Base-by-base conservation (phyloP, 2,113 vertebrate species). In the Stigmatopora nigra region DNA sequence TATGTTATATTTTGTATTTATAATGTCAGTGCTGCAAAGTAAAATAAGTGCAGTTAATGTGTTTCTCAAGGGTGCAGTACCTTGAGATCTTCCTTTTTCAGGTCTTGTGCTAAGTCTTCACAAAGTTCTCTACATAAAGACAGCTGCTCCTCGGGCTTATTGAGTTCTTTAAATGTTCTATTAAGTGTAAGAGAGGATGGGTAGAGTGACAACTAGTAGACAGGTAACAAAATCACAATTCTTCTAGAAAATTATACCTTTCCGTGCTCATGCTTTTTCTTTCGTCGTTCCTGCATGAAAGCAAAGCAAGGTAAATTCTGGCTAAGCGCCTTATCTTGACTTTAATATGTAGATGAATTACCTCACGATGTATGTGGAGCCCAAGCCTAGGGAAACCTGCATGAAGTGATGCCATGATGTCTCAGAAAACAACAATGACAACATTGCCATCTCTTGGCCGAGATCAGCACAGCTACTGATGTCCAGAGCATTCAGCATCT, bases 211-310 rank as follows among this genome's bases (percentile, higher is more conserved):
- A 65, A 66, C 5, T 17, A 47, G 58, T 4, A 9, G 47, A 9
- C 8, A 19, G 48, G 19, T 55, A 5, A 11, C 12, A 19, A 35
- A 68, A 20, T 3, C 10, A 53, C 41, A 0, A 55, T 52, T 20
- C 10, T 1, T 48, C 11, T 25, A 67, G 46, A 49, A 58, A 63
- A 68, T 38, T 59, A 68, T 92, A 98, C 97, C 95, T 94, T 83
- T 99, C 95, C 71, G 92, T 95, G 77, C 96, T 98, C 93, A 95
- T 97, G 82, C 95, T 99, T 92, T 98, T 99, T 79, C 95, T 95
- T 86, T 98, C 96, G 75, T 93, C 93, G 66, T 95, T 92, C 81
- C 97, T 99, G 88, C 65, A 80, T 88, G 76, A 47, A 69, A 53
- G 35, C 20, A 62, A n/a, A 61, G 41, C 22, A 15, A 22, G 14